Percentiles rank a stretch among this genome's conserved stretches.
These are phyloP conservation scores for Potamilus streckersoni DNA, from an alignment of 1,140 invertebrate species.

Conservation along the genomic window DNA sequence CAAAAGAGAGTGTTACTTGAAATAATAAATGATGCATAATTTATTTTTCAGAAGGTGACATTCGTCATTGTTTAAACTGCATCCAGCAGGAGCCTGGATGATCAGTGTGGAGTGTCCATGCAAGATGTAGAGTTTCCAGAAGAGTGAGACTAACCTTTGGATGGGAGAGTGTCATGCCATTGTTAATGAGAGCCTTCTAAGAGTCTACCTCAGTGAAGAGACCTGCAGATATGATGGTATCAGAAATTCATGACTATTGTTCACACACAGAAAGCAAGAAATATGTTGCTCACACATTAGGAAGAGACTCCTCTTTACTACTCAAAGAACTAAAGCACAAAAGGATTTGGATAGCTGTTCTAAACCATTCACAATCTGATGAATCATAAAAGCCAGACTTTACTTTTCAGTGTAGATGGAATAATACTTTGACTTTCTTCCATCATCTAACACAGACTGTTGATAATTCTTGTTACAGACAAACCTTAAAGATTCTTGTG, in stretches of 20 bases:
- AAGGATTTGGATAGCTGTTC: neutral
- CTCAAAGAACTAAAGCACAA: neutral
- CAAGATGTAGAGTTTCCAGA: slow-evolving; percentile 10
- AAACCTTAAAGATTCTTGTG: slow-evolving; percentile 22
- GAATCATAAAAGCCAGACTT: neutral
- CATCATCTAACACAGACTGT: slow-evolving; percentile 8
- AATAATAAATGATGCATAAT: neutral
- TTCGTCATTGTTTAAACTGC: slow-evolving; percentile 79
- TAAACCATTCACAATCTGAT: neutral
- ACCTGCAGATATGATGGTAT: neutral
- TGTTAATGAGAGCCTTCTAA: neutral
- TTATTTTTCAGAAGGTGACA: slow-evolving; percentile 43
- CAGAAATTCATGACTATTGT: slow-evolving; percentile 22
- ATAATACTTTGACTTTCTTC: slow-evolving; percentile 29
- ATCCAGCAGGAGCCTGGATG: slow-evolving; percentile 80
- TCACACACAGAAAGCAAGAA: slow-evolving; percentile 27
- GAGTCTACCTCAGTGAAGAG: neutral
- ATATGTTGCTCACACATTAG: slow-evolving; percentile 26
- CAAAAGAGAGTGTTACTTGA: too few relatives aligned
- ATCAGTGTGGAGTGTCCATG: slow-evolving; percentile 78
- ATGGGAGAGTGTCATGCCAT: slow-evolving; percentile 6
- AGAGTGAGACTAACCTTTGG: neutral
- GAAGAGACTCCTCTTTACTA: slow-evolving; percentile 7
- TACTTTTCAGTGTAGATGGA: slow-evolving; percentile 36
- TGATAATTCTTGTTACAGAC: slow-evolving; percentile 14